Evolutionary conservation across 2,113 vertebrate genomes (phyloP).

Genomic region (Equus przewalskii): DNA sequence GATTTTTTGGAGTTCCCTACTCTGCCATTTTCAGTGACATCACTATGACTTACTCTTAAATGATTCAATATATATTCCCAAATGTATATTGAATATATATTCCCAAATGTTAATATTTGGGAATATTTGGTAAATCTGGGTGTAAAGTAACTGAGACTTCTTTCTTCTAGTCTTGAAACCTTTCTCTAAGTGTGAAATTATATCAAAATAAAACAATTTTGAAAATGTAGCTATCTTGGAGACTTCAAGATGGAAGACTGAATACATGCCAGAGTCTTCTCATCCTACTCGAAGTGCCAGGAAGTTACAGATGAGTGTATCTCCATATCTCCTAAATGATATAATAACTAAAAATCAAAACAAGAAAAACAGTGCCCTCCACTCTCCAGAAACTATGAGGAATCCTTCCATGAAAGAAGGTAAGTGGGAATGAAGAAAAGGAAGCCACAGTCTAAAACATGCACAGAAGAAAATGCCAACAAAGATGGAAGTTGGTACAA

Average conservation of each 20-base stretch:
- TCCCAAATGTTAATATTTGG: background rate
- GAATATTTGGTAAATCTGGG: background rate
- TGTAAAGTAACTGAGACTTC: background rate
- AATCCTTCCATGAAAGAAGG: background rate
- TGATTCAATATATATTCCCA: background rate
- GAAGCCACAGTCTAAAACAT: background rate
- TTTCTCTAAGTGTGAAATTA: background rate
- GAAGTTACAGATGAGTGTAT: background rate
- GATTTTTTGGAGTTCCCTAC: background rate
- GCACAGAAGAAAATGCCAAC: background rate
- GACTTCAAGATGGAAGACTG: background rate
- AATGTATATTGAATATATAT: background rate
- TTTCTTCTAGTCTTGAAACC: background rate
- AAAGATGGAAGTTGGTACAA: background rate
- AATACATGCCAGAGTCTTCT: background rate
- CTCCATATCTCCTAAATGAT: background rate
- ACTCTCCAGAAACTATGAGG: background rate
- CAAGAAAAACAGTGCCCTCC: background rate
- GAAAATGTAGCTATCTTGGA: background rate
- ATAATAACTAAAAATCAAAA: background rate
- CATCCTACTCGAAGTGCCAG: background rate
- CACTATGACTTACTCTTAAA: background rate
- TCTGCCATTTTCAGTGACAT: constrained; percentile 9
- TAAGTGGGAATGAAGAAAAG: background rate
- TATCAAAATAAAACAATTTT: constrained; percentile 19